phyloP scores from a whole-genome alignment of 2,888 invertebrate genomes.

The Halictus quadricinctus region DNA sequence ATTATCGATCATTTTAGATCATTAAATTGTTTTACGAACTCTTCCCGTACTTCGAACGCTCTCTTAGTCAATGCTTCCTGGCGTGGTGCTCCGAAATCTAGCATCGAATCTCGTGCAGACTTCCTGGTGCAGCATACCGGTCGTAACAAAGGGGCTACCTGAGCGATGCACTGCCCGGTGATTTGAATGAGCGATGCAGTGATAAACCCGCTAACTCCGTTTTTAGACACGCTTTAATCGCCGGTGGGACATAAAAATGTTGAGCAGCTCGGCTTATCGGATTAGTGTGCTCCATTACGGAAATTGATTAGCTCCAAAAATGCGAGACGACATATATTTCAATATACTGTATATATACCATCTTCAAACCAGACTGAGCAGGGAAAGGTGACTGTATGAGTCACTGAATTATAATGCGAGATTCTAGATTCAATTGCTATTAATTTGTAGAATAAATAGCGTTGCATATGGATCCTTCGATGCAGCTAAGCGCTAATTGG shows the following conservation, averaged over 20 bases:
- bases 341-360: too few relatives aligned
- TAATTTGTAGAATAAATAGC: too few relatives aligned
- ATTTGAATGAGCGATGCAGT: conserved; percentile 71
- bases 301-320: not conserved
- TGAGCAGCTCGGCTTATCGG: not conserved
- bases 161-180: conserved; percentile 67
- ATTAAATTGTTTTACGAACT: too few relatives aligned
- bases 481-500: too few relatives aligned
- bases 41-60: too few relatives aligned
- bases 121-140: conserved; percentile 21
- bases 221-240: conserved; percentile 41
- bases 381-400: too few relatives aligned
- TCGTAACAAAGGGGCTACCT: conserved; percentile 46
- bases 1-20: too few relatives aligned
- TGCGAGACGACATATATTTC: not conserved
- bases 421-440: not conserved
- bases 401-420: too few relatives aligned
- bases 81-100: conserved; percentile 7
- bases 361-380: too few relatives aligned
- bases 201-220: conserved; percentile 43
- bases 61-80: not conserved
- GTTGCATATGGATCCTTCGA: not conserved
- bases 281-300: not conserved
- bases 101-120: conserved; percentile 31
- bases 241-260: conserved; percentile 31